Conservation (phyloP, 1,140 invertebrate species). For the Camponotus floridanus region DNA sequence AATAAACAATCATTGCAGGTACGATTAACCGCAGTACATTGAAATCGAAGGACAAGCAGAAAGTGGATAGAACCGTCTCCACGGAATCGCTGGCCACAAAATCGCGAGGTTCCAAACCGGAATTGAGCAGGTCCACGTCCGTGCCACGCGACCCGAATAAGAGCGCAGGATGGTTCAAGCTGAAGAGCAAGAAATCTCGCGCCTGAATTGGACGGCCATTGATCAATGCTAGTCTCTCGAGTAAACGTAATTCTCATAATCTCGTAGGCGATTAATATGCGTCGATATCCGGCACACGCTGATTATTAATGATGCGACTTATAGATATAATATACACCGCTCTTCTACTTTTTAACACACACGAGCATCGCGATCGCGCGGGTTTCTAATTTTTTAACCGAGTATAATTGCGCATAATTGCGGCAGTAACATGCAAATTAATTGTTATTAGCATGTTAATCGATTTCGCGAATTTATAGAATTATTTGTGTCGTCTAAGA, state of each 20-base stretch:
- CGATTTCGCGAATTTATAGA: constrained; percentile 22
- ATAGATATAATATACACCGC: constrained; percentile 34
- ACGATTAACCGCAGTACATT: constrained; percentile 86
- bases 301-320: constrained; percentile 49
- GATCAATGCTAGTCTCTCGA: constrained; percentile 86
- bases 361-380: constrained; percentile 24
- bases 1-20: constrained; percentile 71
- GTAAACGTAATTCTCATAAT: constrained; percentile 79
- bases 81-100: constrained; percentile 88
- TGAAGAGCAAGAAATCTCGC: constrained; percentile 88
- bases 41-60: constrained; percentile 85
- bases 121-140: constrained; percentile 88
- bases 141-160: constrained; percentile 90
- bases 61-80: constrained; percentile 87
- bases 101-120: constrained; percentile 83
- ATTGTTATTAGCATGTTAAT: constrained; percentile 41
- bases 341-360: constrained; percentile 54
- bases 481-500: constrained; percentile 10
- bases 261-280: constrained; percentile 57
- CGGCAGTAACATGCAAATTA: constrained; percentile 29
- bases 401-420: constrained; percentile 37
- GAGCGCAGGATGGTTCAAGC: constrained; percentile 91
- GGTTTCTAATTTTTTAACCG: constrained; percentile 65
- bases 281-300: constrained; percentile 32
- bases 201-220: constrained; percentile 84